phyloP scores from a whole-genome alignment of 2,888 invertebrate genomes.

The Tetanocera ferruginea region DNA sequence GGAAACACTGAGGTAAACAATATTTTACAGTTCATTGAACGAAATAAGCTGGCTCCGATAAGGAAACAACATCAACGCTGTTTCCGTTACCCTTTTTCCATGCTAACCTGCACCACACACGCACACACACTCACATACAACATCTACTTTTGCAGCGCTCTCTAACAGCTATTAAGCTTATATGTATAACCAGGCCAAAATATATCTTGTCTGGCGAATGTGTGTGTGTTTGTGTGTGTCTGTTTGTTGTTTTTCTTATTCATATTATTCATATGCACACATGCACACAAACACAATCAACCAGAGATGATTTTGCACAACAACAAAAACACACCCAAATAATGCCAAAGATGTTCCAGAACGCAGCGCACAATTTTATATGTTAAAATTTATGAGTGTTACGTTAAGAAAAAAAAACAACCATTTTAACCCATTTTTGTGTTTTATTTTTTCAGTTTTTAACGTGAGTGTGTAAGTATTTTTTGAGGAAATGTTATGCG shows the following conservation, averaged over 20 bases:
- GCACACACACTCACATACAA: conserved; percentile 31
- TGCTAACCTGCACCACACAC: not conserved
- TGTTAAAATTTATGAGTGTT: not conserved
- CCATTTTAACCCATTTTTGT: no score
- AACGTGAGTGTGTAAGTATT: no score
- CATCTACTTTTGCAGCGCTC: conserved; percentile 4
- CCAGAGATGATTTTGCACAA: conserved; percentile 5
- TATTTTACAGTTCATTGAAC: conserved; percentile 68
- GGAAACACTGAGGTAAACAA: conserved; percentile 65
- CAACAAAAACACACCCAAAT: not conserved
- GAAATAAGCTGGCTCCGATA: conserved; percentile 67
- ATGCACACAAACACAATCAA: not conserved
- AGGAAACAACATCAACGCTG: conserved; percentile 47
- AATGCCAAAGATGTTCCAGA: conserved; percentile 4
- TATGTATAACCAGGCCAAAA: not conserved
- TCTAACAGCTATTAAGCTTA: not conserved
- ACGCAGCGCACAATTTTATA: not conserved
- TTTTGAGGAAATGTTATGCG: not conserved
- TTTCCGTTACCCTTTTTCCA: not conserved
- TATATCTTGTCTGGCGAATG: conserved; percentile 30
- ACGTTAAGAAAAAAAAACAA: conserved; percentile 1
- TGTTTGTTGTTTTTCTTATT: no score
- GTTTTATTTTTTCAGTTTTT: not conserved
- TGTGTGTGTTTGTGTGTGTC: no score
- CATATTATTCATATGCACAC: not conserved